Conservation (phyloP, 2,797 vertebrate species). For the Gallinago solitaria region DNA sequence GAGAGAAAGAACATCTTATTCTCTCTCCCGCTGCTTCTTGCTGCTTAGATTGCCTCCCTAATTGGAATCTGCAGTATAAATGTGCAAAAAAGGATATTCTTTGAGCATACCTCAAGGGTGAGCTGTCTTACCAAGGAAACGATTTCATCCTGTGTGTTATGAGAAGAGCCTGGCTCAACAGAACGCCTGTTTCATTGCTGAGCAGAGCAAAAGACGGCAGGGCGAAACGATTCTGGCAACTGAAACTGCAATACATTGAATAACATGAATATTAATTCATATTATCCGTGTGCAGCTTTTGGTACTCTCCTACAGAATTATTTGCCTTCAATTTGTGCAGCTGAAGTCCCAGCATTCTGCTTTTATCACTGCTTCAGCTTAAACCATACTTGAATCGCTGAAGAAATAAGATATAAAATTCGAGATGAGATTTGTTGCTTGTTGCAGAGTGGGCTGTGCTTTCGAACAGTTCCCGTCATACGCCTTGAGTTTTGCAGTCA, state of each 20-base stretch:
- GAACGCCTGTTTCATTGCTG: not conserved
- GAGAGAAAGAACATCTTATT: conserved; percentile 1
- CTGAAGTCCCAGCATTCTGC: not conserved
- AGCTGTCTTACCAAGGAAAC: conserved; percentile 61
- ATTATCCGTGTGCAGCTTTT: not conserved
- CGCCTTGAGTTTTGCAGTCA: not conserved
- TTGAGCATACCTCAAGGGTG: conserved; percentile 59
- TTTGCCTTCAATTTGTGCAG: not conserved
- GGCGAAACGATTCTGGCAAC: not conserved
- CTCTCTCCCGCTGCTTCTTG: not conserved
- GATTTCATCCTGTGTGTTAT: not conserved
- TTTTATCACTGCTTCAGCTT: not conserved
- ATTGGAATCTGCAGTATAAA: conserved; percentile 27
- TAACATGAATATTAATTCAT: not conserved
- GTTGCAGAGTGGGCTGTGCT: not conserved
- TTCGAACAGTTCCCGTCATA: not conserved
- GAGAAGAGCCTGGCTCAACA: not conserved
- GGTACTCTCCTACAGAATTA: not conserved
- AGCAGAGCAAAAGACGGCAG: not conserved
- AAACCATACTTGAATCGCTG: not conserved
- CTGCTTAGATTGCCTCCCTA: not conserved
- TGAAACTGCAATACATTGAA: not conserved
- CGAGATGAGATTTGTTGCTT: not conserved
- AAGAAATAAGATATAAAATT: not conserved
- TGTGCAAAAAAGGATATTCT: conserved; percentile 45